Base-by-base conservation (phyloP, 2,113 vertebrate genomes). In the Proterorhinus semilunaris region DNA sequence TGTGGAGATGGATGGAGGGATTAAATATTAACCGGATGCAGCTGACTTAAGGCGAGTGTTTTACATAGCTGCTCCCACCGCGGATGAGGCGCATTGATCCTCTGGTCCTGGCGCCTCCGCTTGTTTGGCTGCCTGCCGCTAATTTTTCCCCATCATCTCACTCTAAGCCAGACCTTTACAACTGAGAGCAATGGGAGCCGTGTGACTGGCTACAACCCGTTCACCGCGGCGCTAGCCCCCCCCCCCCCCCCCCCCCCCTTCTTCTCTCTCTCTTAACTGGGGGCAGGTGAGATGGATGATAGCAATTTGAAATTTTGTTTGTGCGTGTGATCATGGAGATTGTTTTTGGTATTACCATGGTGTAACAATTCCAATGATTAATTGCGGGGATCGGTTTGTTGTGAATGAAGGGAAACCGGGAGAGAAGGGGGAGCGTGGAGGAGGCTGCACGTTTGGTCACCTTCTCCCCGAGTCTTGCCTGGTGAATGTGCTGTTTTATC, bases 231-330 rank as follows among this genome's bases (percentile, higher is more conserved):
- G 11, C 53, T 27, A 55, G 17, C 16, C 53, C 27, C 17, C 9
- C 53, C 10, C 53, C 16, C 16, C 51, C 67, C 61, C 51, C n/a
- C 66, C 54, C 66, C 59, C 51, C 42, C 66, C n/a, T 27, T 55
- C 5, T 27, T 47, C 44, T 12, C 53, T 27, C 53, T 57, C 62
- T 64, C 62, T 47, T 74, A 85, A 81, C 80, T 1, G 77, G 85
- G 57, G 84, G 86, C 87, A 89, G 90, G 90, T 91, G 87, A 90
- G 90, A 90, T 90, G 90, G 90, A 91, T 91, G 90, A 91, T 91
- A 91, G 87, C 90, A 89, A 90, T 90, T 90, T 91, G 87, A 88
- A 81, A 88, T 90, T 90, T 90, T 91, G 88, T 90, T 90, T 91
- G 90, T 88, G 90, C 79, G 86, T 91, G 88, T 90, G 88, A 90